Percentiles rank a stretch among this genome's conserved stretches.
phyloP scores from a whole-genome alignment of 2,113 vertebrate species.

The Vicugna pacos region DNA sequence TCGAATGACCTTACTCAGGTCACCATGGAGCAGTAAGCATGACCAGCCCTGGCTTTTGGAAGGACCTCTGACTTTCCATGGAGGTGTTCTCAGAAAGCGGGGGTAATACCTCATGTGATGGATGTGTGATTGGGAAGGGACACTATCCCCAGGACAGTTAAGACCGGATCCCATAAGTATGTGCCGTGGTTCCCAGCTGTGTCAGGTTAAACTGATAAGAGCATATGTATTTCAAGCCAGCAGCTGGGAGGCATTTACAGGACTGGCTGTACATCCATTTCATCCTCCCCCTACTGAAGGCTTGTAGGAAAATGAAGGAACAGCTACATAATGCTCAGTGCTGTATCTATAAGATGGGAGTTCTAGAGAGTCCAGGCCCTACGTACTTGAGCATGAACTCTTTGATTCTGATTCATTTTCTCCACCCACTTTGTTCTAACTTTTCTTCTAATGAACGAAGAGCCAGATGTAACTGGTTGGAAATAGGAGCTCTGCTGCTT shows the following conservation, averaged over 20 bases:
- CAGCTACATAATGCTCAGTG: background rate
- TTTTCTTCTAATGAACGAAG: background rate
- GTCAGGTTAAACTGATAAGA: background rate
- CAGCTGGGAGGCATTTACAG: background rate
- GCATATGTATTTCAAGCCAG: background rate
- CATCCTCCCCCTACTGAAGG: background rate
- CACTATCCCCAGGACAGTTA: background rate
- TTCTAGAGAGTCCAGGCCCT: background rate
- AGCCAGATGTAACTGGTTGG: background rate
- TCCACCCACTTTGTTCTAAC: background rate
- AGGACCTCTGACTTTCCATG: background rate
- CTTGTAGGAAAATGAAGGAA: background rate
- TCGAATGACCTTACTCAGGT: background rate
- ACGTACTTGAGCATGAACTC: background rate
- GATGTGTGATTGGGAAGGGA: background rate
- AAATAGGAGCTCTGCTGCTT: background rate
- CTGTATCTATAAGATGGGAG: background rate
- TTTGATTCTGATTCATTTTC: background rate
- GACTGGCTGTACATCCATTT: background rate
- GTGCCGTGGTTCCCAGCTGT: background rate
- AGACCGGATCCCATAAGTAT: background rate
- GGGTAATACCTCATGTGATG: too few species aligned
- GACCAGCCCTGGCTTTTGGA: background rate
- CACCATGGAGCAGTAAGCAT: background rate
- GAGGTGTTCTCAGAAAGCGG: background rate